Conservation (phyloP, 2,113 vertebrate genomes). For the Astatoreochromis straeleni region DNA sequence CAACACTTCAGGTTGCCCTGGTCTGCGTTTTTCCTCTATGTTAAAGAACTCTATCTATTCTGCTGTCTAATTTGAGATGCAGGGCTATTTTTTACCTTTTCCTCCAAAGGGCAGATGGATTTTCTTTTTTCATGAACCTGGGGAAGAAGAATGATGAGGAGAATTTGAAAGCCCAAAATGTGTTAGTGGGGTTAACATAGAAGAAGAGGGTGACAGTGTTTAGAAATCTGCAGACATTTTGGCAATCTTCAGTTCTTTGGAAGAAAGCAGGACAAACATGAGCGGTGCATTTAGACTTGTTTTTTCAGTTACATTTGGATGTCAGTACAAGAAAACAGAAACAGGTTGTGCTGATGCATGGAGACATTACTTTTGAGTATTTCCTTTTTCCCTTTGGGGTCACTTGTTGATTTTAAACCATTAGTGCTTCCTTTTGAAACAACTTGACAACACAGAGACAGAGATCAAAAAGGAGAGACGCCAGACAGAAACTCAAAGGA, state of each 20-base stretch:
- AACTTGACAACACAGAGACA: neutral
- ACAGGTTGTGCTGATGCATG: neutral
- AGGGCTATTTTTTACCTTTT: slow-evolving; percentile 50
- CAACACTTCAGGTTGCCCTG: slow-evolving; percentile 21
- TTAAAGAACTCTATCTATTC: slow-evolving; percentile 34
- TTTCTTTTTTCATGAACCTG: slow-evolving; percentile 54
- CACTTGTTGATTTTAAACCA: neutral
- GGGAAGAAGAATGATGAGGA: slow-evolving; percentile 55
- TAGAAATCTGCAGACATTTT: neutral
- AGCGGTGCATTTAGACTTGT: neutral
- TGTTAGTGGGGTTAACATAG: slow-evolving; percentile 11
- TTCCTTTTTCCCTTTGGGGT: neutral
- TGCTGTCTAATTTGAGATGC: slow-evolving; percentile 50
- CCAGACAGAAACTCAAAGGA: neutral
- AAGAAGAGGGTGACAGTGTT: slow-evolving; percentile 8
- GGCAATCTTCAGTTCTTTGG: slow-evolving; percentile 5
- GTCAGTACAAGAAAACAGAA: neutral
- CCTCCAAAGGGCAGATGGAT: slow-evolving; percentile 61
- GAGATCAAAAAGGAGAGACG: neutral
- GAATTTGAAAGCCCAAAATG: slow-evolving; percentile 37
- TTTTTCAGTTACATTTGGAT: neutral
- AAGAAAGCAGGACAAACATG: neutral
- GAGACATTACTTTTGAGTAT: neutral
- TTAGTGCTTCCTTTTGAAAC: neutral
- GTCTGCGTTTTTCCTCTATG: slow-evolving; percentile 4